Percentiles rank a stretch among this genome's conserved stretches.
Conservation (phyloP, 2,113 vertebrate genomes). For the Mixornis gularis region DNA sequence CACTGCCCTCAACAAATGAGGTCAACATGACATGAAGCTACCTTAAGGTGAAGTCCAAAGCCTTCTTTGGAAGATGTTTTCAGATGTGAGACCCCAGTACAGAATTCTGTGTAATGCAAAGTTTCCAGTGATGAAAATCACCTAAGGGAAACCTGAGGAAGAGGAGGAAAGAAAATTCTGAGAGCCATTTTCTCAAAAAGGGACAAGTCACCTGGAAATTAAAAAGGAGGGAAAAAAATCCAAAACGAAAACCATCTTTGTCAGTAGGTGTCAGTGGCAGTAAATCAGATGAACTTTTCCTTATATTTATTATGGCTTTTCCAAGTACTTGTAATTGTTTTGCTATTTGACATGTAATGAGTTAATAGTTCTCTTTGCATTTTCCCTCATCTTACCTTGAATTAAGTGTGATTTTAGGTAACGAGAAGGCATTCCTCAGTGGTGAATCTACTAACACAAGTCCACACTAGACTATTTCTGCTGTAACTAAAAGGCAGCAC, state of each 20-base stretch:
- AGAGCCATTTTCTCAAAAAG: not conserved
- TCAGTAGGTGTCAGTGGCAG: not conserved
- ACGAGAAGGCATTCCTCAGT: not conserved
- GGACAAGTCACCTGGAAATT: not conserved
- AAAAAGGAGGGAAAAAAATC: not conserved
- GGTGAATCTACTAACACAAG: not conserved
- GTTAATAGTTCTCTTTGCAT: not conserved
- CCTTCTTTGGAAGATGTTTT: not conserved
- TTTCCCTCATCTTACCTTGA: not conserved
- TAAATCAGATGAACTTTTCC: not conserved
- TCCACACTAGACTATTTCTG: not conserved
- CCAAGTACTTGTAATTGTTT: not conserved
- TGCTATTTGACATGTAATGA: not conserved
- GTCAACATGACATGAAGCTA: not conserved
- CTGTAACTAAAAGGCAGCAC: not conserved
- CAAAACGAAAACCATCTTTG: not conserved
- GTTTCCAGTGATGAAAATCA: not conserved
- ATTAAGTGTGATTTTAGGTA: not conserved
- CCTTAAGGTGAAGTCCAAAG: not conserved
- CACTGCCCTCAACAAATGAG: not conserved
- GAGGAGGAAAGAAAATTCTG: not conserved
- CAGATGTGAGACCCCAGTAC: not conserved
- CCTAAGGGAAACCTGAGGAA: not conserved
- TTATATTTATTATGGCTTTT: not conserved
- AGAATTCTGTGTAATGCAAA: not conserved